Conservation (phyloP, 2,113 vertebrate genomes). For the Bos indicus region DNA sequence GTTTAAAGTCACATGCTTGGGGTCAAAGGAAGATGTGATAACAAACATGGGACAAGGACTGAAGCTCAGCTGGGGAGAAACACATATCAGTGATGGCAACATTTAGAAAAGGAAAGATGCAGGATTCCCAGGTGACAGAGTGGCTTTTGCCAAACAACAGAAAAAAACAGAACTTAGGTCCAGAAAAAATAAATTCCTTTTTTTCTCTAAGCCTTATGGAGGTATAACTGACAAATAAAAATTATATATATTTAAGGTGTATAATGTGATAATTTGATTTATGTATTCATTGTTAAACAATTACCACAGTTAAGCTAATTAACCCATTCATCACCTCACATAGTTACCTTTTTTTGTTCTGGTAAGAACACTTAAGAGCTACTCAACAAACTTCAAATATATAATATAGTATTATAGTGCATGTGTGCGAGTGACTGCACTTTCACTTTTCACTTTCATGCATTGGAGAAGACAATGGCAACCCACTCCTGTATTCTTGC, state of each 20-base stretch:
- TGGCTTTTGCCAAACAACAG: background rate
- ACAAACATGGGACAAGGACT: background rate
- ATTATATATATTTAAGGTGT: background rate
- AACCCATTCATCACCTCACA: background rate
- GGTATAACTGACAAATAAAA: background rate
- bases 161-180: background rate
- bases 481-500: too few species aligned
- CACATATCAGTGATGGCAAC: background rate
- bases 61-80: background rate
- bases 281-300: background rate
- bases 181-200: background rate
- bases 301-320: background rate
- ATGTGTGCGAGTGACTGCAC: background rate
- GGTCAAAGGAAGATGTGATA: background rate
- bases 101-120: background rate
- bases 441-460: too few species aligned
- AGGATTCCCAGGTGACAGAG: background rate
- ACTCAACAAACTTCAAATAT: background rate
- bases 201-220: background rate
- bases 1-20: background rate
- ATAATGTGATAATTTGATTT: background rate
- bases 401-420: background rate
- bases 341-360: background rate
- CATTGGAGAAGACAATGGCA: too few species aligned
- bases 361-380: background rate